Conservation (phyloP, 2,888 invertebrate genomes). For the Petrolisthes manimaculis region DNA sequence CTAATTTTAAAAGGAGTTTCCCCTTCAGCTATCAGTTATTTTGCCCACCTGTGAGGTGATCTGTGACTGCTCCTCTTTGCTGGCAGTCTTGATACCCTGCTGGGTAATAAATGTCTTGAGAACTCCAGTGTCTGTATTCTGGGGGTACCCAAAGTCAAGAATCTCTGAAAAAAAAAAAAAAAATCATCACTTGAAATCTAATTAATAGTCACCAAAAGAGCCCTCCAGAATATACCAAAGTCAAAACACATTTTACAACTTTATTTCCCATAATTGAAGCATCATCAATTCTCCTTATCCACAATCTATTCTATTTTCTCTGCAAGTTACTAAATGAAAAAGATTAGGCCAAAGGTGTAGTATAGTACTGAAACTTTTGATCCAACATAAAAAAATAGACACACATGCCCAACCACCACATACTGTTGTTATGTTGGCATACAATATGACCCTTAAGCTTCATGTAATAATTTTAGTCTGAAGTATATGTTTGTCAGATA, state of each 20-base stretch:
- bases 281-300: too few relatives aligned
- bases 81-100: conserved; percentile 98
- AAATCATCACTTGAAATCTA: conserved; percentile 38
- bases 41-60: conserved; percentile 89
- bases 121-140: conserved; percentile 99
- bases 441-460: too few relatives aligned
- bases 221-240: background rate
- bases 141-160: conserved; percentile 99
- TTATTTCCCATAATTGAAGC: background rate
- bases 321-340: too few relatives aligned
- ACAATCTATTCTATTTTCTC: too few relatives aligned
- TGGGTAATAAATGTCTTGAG: conserved; percentile 99
- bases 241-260: background rate
- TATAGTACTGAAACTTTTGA: too few relatives aligned
- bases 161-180: conserved; percentile 80
- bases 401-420: too few relatives aligned
- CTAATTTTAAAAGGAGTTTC: too few relatives aligned
- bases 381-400: too few relatives aligned
- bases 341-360: too few relatives aligned
- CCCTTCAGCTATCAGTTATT: background rate
- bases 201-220: background rate
- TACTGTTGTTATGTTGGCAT: too few relatives aligned
- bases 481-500: too few relatives aligned
- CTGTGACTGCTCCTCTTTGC: conserved; percentile 99
- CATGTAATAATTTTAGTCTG: too few relatives aligned